phyloP scores from a whole-genome alignment of 1,140 invertebrate species.

The Cotesia chilonis region DNA sequence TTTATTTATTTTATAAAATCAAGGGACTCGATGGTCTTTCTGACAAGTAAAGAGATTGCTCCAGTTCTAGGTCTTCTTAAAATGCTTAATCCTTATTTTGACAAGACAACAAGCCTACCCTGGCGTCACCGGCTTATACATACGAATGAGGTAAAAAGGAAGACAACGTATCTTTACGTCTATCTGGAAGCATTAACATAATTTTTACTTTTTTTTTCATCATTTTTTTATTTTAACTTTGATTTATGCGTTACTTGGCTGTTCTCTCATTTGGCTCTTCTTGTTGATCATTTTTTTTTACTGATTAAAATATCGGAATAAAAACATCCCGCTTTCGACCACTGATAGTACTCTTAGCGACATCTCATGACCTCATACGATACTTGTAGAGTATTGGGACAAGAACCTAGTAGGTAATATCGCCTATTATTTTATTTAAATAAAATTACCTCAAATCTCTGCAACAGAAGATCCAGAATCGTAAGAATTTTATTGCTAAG shows the following conservation, averaged over 20 bases:
- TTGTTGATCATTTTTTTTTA: conserved; percentile 8
- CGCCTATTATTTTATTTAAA: conserved; percentile 9
- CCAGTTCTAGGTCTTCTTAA: conserved; percentile 41
- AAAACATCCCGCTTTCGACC: not conserved
- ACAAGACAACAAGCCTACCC: conserved; percentile 51
- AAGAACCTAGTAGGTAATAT: not conserved
- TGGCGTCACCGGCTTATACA: conserved; percentile 27
- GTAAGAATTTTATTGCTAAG: conserved; percentile 76
- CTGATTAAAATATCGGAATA: not conserved
- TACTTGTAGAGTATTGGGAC: not conserved
- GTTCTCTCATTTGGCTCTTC: not conserved
- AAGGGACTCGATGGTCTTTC: not conserved
- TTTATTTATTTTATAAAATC: conserved; percentile 20
- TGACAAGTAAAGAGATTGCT: conserved; percentile 19
- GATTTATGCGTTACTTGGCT: not conserved
- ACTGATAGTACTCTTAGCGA: not conserved
- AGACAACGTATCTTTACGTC: conserved; percentile 30
- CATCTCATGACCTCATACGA: not conserved
- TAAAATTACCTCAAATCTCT: conserved; percentile 71
- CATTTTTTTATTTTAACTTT: conserved; percentile 4
- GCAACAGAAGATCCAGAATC: conserved; percentile 74
- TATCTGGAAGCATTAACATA: conserved; percentile 26
- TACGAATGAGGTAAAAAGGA: conserved; percentile 24
- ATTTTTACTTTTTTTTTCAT: not conserved
- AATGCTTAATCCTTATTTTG: conserved; percentile 62